Conservation (phyloP, 2,113 vertebrate species). For the Clupea harengus region DNA sequence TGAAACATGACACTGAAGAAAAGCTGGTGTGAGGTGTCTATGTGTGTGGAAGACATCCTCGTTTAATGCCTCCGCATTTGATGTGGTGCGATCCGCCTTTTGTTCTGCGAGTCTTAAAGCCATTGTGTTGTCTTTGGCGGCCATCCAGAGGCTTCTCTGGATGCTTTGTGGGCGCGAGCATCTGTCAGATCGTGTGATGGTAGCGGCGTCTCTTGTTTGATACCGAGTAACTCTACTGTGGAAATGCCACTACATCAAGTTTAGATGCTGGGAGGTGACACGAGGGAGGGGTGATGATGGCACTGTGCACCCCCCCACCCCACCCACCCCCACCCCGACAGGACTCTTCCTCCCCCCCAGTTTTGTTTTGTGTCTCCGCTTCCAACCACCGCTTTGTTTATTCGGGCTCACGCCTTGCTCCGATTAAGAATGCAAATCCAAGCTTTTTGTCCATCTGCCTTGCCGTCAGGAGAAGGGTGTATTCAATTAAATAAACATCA, state of each 20-base stretch:
- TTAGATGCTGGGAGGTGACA: not conserved
- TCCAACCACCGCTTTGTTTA: constrained; percentile 43
- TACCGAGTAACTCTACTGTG: constrained; percentile 74
- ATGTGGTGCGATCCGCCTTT: constrained; percentile 1
- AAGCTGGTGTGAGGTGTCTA: not conserved
- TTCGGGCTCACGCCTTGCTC: constrained; percentile 44
- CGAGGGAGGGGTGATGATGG: not conserved
- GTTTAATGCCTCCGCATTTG: not conserved
- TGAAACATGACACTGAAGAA: not conserved
- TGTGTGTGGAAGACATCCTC: not conserved
- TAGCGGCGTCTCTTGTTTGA: constrained; percentile 46
- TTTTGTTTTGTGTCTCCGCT: constrained; percentile 39
- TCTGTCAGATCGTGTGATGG: constrained; percentile 28
- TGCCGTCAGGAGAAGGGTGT: constrained; percentile 45
- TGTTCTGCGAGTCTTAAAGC: not conserved
- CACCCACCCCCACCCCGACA: not conserved
- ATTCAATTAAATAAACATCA: constrained; percentile 55
- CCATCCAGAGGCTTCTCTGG: not conserved
- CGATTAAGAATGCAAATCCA: constrained; percentile 58
- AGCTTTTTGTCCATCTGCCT: constrained; percentile 54
- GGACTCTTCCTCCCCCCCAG: not conserved
- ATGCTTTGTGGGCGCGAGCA: not conserved
- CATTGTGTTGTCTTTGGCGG: not conserved
- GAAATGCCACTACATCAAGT: constrained; percentile 74
- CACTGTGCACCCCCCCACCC: not conserved